Conservation (phyloP, 2,888 invertebrate genomes). For the Ariolimax columbianus region DNA sequence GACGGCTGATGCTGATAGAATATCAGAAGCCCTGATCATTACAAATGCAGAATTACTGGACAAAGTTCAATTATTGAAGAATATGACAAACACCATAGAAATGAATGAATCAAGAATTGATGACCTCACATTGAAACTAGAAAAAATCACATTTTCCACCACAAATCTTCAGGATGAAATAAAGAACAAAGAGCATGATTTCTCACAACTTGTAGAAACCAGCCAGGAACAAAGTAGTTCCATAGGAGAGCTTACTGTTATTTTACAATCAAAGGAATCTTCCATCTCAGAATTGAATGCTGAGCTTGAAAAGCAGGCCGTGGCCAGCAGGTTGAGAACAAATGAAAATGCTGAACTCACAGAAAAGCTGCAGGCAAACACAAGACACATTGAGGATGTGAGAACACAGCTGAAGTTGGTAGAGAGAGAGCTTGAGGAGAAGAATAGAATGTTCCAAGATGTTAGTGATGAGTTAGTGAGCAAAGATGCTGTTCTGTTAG, state of each 20-base stretch:
- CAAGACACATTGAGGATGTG: neutral
- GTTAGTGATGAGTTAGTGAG: constrained; percentile 41
- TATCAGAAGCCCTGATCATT: neutral
- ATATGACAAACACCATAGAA: neutral
- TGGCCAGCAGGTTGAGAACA: neutral
- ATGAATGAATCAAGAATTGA: neutral
- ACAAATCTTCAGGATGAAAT: constrained; percentile 40
- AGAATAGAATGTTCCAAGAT: constrained; percentile 35
- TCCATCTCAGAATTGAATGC: constrained; percentile 25
- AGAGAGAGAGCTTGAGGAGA: constrained; percentile 19
- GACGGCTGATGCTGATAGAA: neutral
- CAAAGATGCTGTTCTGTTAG: neutral
- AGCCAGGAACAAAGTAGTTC: constrained; percentile 11
- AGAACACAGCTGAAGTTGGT: neutral
- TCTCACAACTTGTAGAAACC: constrained; percentile 12
- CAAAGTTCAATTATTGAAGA: neutral
- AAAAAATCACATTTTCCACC: neutral
- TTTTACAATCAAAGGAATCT: constrained; percentile 14
- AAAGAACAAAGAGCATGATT: neutral
- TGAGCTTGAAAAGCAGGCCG: constrained; percentile 3
- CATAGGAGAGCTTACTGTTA: neutral
- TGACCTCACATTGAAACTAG: neutral
- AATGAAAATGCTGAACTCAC: neutral
- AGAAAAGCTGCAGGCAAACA: neutral
- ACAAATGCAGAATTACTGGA: constrained; percentile 3